Evolutionary conservation across 2,888 invertebrate species (phyloP), one percentile per base, ranked within the genome.

Genomic region (Torymus texanus): DNA sequence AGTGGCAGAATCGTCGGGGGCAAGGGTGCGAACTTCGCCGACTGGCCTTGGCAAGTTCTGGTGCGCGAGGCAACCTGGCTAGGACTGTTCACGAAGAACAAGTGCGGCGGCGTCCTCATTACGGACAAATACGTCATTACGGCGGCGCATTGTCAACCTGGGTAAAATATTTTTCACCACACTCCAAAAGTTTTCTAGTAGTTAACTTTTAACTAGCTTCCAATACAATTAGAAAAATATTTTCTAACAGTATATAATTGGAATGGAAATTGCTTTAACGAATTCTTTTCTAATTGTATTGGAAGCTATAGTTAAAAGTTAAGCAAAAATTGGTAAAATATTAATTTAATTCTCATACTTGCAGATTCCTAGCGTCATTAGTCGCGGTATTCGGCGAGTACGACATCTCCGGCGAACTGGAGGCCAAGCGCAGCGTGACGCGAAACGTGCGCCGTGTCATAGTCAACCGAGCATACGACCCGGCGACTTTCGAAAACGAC

Each of bases 71-170:
- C 97, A 1, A 97, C 97, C 0, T 97, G 97, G 97, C 91, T 97
- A 62, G 97, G 97, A 0, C 93, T 97, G 21, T 97, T 97, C 90
- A 97, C 97, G 67, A 97, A 97, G 90, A 97, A 97, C 91, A 97
- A 97, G 91, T 98, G 97, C 87, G 97, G 97, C 0, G 97, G 97
- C 2, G 97, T 98, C 0, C 93, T 98, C n/a, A 96, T 97, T 85
- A 95, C 96, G 55, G 95, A 93, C 85, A 93, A 94, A 89, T 97
- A 94, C 87, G 97, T 97, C 4, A 94, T 97, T 79, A 97, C 97
- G 0, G 97, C 97, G 0, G 97, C 97, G 0, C 97, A 98, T 92
- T 98, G 97, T 91, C 97, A 97, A 89, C 97, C 97, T 62, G 97
- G 97, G 96, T 96, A 90, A 91, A 92, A 18, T 51, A 50, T 11